Evolutionary conservation across 1,140 invertebrate genomes (phyloP).

Genomic region (Heliconius himera): DNA sequence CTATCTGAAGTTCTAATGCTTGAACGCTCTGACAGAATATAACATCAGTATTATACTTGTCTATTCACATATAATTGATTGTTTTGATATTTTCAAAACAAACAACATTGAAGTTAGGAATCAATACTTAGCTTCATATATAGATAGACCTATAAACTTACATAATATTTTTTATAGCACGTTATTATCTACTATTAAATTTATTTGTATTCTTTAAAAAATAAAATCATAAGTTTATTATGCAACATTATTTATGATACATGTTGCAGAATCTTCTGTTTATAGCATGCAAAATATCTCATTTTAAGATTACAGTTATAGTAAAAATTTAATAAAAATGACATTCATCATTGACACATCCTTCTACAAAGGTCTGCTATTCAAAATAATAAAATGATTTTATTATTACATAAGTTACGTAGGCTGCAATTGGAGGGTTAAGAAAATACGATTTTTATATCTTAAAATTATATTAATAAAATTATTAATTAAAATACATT

Average conservation of each 20-base stretch:
- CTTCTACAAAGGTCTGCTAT: neutral
- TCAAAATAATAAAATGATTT: neutral
- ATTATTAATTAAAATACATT: no score
- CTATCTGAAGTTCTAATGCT: conserved; percentile 15
- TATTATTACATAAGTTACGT: neutral
- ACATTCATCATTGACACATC: neutral
- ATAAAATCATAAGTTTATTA: neutral
- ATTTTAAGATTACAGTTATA: neutral
- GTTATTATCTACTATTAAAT: neutral
- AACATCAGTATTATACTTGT: neutral
- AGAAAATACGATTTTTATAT: no score
- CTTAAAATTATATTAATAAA: no score
- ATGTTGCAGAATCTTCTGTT: neutral
- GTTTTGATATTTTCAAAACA: conserved; percentile 30
- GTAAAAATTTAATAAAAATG: neutral
- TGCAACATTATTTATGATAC: neutral
- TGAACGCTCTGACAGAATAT: conserved; percentile 13
- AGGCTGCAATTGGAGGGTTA: no score
- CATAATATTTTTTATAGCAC: conserved; percentile 8
- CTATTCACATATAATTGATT: neutral
- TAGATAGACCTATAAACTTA: neutral
- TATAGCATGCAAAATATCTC: neutral
- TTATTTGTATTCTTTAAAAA: neutral
- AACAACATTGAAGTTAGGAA: conserved; percentile 13
- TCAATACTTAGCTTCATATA: neutral